These are phyloP conservation scores for Ochotona curzoniae DNA, from an alignment of 2,113 vertebrate genomes.

Conservation along the genomic window DNA sequence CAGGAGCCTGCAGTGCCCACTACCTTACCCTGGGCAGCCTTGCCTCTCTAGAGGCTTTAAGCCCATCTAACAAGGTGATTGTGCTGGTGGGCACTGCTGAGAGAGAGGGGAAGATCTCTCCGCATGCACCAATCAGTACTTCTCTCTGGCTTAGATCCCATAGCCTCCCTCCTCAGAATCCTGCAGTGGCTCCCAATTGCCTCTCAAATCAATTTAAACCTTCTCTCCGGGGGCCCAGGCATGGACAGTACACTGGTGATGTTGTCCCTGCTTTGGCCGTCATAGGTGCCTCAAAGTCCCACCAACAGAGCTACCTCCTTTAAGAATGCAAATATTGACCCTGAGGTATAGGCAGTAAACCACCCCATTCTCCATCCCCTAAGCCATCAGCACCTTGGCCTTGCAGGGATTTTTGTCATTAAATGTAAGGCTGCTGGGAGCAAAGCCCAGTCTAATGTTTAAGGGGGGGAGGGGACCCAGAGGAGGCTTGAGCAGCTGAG, in stretches of 20 bases:
- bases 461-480: constrained; percentile 39
- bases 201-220: constrained; percentile 43
- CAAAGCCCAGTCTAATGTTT: constrained; percentile 38
- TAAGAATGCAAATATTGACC: constrained; percentile 68
- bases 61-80: constrained; percentile 34
- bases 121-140: background rate
- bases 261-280: constrained; percentile 11
- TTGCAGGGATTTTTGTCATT: constrained; percentile 23
- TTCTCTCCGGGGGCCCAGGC: constrained; percentile 40
- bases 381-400: constrained; percentile 59
- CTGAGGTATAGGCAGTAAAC: constrained; percentile 27
- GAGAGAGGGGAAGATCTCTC: background rate
- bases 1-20: background rate
- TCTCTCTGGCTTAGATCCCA: constrained; percentile 38
- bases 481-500: background rate
- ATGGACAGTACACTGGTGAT: background rate
- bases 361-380: background rate
- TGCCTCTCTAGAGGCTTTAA: constrained; percentile 8
- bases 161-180: constrained; percentile 59
- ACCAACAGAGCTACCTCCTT: constrained; percentile 35
- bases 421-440: background rate
- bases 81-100: background rate
- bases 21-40: background rate
- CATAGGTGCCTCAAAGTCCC: constrained; percentile 65
- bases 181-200: constrained; percentile 62